Evolutionary conservation across 1,140 invertebrate species (phyloP), one percentile per base, ranked within the genome.

Genomic region (Chelonus insularis): DNA sequence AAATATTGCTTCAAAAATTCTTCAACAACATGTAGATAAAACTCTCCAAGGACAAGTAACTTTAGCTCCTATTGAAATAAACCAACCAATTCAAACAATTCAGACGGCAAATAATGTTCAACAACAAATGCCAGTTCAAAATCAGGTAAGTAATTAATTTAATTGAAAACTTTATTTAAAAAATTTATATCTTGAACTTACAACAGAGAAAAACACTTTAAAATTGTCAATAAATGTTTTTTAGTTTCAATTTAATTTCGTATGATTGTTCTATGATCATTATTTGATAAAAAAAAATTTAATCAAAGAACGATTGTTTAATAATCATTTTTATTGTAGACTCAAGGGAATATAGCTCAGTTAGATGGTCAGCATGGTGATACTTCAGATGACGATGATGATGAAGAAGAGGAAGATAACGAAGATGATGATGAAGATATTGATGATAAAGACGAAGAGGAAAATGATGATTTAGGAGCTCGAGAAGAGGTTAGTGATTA

Each of bases 11-110:
- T 89, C 90, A 1, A 87, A 88, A 12, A 81, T 93, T 59, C 82
- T 95, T 14, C 93, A 94, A 70, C 90, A 93, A 71, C 92, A 95
- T 76, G 91, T 96, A 1, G 93, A 92, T 78, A 88, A 87, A 20
- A 90, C 90, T n/a, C 79, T 91, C 12, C 84, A 84, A 63, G 84
- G 82, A 43, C 82, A 84, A 70, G 78, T 82, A 48, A 71, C 77
- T 20, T 64, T 80, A n/a, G 57, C 76, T 34, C 72, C 77, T n/a
- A 70, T 78, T 11, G 78, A 78, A 67, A 73, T 81, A 36, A 73
- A 68, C 68, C 73, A 78, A 45, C 68, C 73, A 14, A 37, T 75
- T 48, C 74, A 77, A 45, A 69, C 77, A 55, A 72, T 77, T 6
- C 68, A 70, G 21, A 71, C 72, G 54, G 68, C 70, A 34, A 75